Conservation (phyloP, 30 jellyfish, hydroid and myxozoan genomes). For the Cassiopea xamachana region DNA sequence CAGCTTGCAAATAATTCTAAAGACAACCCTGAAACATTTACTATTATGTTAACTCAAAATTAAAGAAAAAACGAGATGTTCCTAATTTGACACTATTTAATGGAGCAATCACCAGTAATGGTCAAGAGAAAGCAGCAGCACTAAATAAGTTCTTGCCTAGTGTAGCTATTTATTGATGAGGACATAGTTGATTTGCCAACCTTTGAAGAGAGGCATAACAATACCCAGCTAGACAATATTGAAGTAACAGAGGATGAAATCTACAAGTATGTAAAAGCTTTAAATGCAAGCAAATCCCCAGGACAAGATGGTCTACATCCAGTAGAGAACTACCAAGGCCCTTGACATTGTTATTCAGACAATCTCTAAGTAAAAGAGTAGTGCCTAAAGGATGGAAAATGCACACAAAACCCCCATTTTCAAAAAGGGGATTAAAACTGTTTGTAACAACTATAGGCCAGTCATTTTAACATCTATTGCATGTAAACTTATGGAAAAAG, state of each 20-base stretch:
- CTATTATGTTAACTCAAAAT: conserved; percentile 52
- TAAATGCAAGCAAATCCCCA: conserved; percentile 50
- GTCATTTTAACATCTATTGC: conserved; percentile 47
- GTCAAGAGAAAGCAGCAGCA: conserved; percentile 43
- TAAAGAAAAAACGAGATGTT: background rate
- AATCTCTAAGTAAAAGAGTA: conserved; percentile 38
- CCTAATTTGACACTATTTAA: conserved; percentile 7
- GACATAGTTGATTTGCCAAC: conserved; percentile 19
- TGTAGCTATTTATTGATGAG: conserved; percentile 19
- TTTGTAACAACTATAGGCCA: conserved; percentile 27
- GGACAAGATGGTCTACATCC: conserved; percentile 59
- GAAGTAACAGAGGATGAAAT: conserved; percentile 35
- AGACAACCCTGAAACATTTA: conserved; percentile 46
- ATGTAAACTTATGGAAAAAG: conserved; percentile 35
- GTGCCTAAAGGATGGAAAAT: conserved; percentile 51
- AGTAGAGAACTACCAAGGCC: conserved; percentile 41
- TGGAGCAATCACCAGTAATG: conserved; percentile 39
- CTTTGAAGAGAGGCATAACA: conserved; percentile 34
- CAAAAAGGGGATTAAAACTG: conserved; percentile 11
- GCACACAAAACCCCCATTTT: conserved; percentile 27
- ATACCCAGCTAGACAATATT: conserved; percentile 29
- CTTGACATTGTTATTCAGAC: conserved; percentile 32
- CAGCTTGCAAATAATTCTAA: conserved; percentile 9
- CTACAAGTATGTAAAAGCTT: conserved; percentile 22
- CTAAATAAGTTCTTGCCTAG: conserved; percentile 37